Percentiles rank a stretch among this genome's conserved stretches.
These are phyloP conservation scores for Lasiurus cinereus DNA, from an alignment of 2,113 vertebrate genomes.

Conservation along the genomic window DNA sequence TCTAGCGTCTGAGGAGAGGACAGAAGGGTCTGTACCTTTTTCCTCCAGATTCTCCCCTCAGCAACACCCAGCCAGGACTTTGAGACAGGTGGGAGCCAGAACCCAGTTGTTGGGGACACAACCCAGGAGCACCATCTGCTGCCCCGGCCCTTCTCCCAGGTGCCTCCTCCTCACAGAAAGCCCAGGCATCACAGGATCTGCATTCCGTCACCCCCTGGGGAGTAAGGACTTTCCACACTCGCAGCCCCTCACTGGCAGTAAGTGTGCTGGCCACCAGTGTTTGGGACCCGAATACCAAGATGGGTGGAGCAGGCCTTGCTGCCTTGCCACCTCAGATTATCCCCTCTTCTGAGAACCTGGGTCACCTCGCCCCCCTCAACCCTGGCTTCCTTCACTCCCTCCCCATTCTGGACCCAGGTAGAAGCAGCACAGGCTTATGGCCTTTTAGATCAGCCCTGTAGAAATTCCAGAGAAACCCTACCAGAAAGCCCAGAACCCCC, in stretches of 20 bases:
- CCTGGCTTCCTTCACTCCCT: not conserved
- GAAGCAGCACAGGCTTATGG: not conserved
- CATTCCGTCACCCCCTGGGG: not conserved
- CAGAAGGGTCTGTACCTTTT: not conserved
- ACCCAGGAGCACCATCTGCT: not conserved
- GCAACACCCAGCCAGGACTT: not conserved
- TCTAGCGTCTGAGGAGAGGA: not conserved
- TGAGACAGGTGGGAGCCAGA: not conserved
- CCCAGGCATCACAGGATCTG: accelerated
- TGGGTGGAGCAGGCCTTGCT: not conserved
- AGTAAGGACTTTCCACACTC: not conserved
- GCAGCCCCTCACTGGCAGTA: not conserved
- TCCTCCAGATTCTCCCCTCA: not conserved
- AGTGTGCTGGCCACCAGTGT: not conserved
- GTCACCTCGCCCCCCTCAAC: not conserved
- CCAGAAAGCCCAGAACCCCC: not conserved
- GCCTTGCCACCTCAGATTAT: not conserved
- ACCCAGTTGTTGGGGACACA: not conserved
- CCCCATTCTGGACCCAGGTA: not conserved
- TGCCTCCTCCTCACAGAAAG: not conserved
- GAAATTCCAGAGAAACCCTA: not conserved
- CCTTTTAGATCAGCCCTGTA: not conserved
- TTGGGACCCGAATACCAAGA: not conserved
- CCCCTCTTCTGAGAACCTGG: not conserved
- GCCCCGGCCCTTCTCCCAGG: not conserved